Evolutionary conservation across 2,797 vertebrate genomes (phyloP).

Genomic region (Sebastes matsubarae): DNA sequence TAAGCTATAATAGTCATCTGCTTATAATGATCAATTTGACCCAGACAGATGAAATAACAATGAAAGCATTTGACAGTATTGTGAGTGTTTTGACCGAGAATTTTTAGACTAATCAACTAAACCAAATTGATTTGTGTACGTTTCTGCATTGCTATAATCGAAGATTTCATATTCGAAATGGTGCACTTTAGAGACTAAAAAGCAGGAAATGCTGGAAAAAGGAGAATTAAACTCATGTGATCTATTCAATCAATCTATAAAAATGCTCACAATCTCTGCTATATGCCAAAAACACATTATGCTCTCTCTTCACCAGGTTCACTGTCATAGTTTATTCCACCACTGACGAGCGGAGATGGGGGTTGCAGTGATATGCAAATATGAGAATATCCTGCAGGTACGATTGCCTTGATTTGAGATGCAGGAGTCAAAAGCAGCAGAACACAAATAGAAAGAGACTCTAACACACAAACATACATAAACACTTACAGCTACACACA

Average conservation of each 20-base stretch:
- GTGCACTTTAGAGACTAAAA: not conserved
- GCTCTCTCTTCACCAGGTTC: not conserved
- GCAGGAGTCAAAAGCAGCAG: not conserved
- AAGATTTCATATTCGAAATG: not conserved
- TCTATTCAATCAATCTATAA: not conserved
- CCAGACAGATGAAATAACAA: not conserved
- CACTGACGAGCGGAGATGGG: not conserved
- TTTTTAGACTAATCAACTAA: not conserved
- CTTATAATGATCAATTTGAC: no score
- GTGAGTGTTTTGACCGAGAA: not conserved
- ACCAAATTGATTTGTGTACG: not conserved
- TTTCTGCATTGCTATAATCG: not conserved
- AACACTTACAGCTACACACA: slow-evolving; percentile 23
- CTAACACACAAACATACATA: slow-evolving; percentile 9
- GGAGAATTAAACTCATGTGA: not conserved
- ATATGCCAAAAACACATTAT: not conserved
- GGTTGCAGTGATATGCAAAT: slow-evolving; percentile 1
- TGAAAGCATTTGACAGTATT: not conserved
- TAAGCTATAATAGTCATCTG: no score
- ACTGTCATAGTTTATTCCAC: not conserved
- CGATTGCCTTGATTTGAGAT: slow-evolving; percentile 22
- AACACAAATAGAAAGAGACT: slow-evolving; percentile 1
- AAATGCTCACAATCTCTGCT: not conserved
- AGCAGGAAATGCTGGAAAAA: not conserved
- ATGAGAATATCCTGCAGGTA: slow-evolving; percentile 3